These are phyloP conservation scores for Sphenopsis melanotis DNA, from an alignment of 2,797 vertebrate genomes.

Conservation along the genomic window DNA sequence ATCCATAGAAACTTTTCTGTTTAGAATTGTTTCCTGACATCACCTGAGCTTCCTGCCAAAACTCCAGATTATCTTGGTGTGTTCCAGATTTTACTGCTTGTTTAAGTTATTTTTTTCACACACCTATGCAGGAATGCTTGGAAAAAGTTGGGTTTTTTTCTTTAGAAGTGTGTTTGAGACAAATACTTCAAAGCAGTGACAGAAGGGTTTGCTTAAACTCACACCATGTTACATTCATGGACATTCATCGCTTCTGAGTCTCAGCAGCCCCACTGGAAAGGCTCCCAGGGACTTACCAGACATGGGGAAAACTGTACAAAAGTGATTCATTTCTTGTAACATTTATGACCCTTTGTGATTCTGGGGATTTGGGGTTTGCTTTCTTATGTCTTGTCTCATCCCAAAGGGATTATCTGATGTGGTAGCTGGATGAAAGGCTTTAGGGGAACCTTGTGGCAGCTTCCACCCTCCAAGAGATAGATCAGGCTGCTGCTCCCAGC, in stretches of 20 bases:
- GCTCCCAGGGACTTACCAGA: background rate
- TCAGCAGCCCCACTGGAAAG: background rate
- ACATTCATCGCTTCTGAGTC: background rate
- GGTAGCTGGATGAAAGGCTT: slow-evolving; percentile 59
- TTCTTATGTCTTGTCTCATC: slow-evolving; percentile 18
- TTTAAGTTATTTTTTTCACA: background rate
- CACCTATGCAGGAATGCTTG: background rate
- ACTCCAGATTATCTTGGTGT: background rate
- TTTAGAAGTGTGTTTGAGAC: background rate
- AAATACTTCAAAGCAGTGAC: background rate
- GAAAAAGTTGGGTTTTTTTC: background rate
- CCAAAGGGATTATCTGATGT: slow-evolving; percentile 30
- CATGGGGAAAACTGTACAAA: background rate
- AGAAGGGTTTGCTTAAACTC: background rate
- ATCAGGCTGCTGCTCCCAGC: background rate
- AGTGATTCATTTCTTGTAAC: background rate
- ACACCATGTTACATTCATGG: rapidly evolving
- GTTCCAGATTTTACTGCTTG: background rate
- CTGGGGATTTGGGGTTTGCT: background rate
- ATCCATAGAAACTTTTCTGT: slow-evolving; percentile 49
- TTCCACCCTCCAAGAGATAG: slow-evolving; percentile 10
- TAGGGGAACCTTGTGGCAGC: slow-evolving; percentile 40
- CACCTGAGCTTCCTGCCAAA: background rate
- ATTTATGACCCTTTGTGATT: background rate
- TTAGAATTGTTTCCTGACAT: slow-evolving; percentile 36